These are phyloP conservation scores for Amiota communis DNA, from an alignment of 2,888 invertebrate genomes.

Conservation along the genomic window DNA sequence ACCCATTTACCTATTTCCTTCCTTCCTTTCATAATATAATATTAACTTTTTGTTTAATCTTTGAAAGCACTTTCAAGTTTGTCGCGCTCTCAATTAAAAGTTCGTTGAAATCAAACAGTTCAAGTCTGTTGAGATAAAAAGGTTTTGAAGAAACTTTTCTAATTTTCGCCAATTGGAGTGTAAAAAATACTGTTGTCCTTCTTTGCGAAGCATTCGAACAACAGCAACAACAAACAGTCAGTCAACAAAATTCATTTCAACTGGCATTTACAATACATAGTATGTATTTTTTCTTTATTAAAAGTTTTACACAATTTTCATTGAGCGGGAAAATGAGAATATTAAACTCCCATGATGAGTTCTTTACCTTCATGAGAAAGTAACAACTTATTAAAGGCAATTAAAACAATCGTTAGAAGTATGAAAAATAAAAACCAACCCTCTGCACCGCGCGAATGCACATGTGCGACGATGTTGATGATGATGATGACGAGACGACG, in stretches of 20 bases:
- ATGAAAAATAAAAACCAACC: slow-evolving; percentile 31
- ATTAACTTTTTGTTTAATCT: no score
- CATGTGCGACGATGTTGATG: slow-evolving; percentile 39
- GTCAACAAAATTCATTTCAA: no score
- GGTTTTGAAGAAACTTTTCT: slow-evolving; percentile 52
- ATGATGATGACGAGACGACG: slow-evolving; percentile 13
- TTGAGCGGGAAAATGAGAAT: slow-evolving; percentile 65
- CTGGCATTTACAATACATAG: slow-evolving; percentile 30
- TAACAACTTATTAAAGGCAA: slow-evolving; percentile 51
- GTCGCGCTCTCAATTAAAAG: no score
- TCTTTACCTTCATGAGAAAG: slow-evolving; percentile 33
- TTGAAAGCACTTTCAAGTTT: no score
- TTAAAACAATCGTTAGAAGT: slow-evolving; percentile 47
- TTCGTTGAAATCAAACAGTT: slow-evolving; percentile 34
- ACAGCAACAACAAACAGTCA: no score
- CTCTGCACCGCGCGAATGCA: slow-evolving; percentile 25
- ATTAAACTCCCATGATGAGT: slow-evolving; percentile 46
- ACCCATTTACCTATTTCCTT: background rate
- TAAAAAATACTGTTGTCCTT: slow-evolving; percentile 4
- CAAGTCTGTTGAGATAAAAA: slow-evolving; percentile 18
- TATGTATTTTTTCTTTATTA: slow-evolving; percentile 10
- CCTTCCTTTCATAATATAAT: background rate
- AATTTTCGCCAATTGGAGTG: slow-evolving; percentile 45
- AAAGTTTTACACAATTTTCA: slow-evolving; percentile 49
- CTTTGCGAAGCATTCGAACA: background rate